A percentile compares a stretch with the other conserved stretches of the same genome.
Conservation (phyloP, 2,113 vertebrate species). For the Mixornis gularis region DNA sequence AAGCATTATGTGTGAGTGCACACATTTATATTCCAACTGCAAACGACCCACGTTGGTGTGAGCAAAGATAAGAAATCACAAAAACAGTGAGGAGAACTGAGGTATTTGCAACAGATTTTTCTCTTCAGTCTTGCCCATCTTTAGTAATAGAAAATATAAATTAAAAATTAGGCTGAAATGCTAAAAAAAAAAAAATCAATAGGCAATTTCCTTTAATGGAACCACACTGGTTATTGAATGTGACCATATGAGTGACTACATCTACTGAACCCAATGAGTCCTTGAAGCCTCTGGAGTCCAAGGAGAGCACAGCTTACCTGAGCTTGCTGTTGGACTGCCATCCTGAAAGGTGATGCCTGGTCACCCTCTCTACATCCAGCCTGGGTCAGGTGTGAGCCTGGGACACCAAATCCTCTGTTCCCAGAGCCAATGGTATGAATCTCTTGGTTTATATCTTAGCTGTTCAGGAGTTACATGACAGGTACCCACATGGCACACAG, state of each 20-base stretch:
- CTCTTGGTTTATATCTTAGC: neutral
- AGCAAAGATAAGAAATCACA: neutral
- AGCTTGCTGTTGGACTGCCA: neutral
- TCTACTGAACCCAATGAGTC: neutral
- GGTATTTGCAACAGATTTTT: neutral
- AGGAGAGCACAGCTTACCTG: neutral
- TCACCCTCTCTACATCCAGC: neutral
- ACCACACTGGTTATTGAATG: neutral
- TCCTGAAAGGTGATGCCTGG: neutral
- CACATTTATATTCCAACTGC: neutral
- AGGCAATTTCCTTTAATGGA: neutral
- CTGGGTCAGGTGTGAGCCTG: neutral
- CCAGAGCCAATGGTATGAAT: neutral
- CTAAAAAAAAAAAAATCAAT: neutral
- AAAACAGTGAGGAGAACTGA: neutral
- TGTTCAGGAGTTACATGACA: neutral
- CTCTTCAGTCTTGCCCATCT: neutral
- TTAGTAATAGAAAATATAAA: neutral
- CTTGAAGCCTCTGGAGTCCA: neutral
- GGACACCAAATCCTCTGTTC: neutral
- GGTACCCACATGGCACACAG: neutral
- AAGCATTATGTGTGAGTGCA: neutral
- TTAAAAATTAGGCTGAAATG: neutral
- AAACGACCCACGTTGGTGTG: neutral
- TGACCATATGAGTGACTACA: neutral